These are phyloP conservation scores for Limnothrissa miodon DNA, from an alignment of 2,113 vertebrate species.

Conservation along the genomic window DNA sequence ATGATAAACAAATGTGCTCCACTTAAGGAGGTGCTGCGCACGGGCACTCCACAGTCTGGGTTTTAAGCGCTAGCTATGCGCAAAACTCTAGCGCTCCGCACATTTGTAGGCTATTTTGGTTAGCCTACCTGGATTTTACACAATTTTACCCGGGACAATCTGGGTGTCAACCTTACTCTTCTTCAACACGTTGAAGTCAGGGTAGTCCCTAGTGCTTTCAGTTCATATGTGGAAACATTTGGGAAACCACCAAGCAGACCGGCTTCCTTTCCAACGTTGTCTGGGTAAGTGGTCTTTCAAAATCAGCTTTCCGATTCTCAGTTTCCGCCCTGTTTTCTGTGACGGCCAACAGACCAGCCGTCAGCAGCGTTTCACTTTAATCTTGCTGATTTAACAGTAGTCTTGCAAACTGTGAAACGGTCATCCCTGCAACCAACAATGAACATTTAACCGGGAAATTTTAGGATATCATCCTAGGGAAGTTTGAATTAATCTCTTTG, in stretches of 20 bases:
- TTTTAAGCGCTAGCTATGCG: background rate
- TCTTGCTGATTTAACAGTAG: background rate
- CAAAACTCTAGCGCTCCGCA: background rate
- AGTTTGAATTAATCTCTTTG: background rate
- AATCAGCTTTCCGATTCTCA: constrained; percentile 7
- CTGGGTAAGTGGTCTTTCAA: constrained; percentile 20
- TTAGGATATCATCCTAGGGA: background rate
- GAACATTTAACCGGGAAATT: background rate
- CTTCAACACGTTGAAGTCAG: background rate
- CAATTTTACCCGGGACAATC: background rate
- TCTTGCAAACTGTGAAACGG: background rate
- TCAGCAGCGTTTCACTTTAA: constrained; percentile 1
- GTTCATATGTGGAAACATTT: constrained; percentile 19
- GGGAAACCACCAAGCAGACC: constrained; percentile 1
- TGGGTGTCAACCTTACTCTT: background rate
- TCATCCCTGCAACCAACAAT: background rate
- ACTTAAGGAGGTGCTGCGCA: constrained; percentile 7
- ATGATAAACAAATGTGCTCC: constrained; percentile 15
- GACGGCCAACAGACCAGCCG: constrained; percentile 10
- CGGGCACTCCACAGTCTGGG: background rate
- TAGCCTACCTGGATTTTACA: background rate
- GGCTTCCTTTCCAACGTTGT: constrained; percentile 2
- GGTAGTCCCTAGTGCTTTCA: background rate
- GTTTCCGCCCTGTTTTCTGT: background rate
- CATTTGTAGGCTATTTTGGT: background rate